Evolutionary conservation across 1,140 invertebrate genomes (phyloP), one percentile per base, ranked within the genome.

Genomic region (Aleiodes sp.): DNA sequence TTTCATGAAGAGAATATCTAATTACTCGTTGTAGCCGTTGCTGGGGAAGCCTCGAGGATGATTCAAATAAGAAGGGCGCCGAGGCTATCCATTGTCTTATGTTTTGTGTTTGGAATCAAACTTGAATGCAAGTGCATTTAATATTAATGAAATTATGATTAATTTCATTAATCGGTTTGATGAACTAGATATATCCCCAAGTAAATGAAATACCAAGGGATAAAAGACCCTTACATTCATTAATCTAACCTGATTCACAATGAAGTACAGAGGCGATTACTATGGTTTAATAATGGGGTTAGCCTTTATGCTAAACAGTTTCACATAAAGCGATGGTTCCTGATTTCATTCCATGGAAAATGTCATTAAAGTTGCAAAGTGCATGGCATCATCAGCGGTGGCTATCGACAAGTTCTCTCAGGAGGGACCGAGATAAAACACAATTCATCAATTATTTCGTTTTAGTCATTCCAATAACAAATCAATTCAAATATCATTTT

Each of bases 331-430:
- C 46, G 35, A 43, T 43, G 62, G 24, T 56, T 59, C 24, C 21
- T 19, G 12, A 35, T 12, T 33, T 24, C 33, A 65, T 35, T 64
- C 37, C 37, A 68, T 29, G 41, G 35, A n/a, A 73, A 77, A 76
- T 57, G 52, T 68, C 62, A 72, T 75, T 78, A 76, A 74, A 21
- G 62, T 37, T 56, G 21, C 63, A 72, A 75, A 77, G 68, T 74
- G 71, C 71, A n/a, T n/a, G n/a, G n/a, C n/a, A 71, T 63, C 71
- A 31, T 52, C 46, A 24, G 46, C 12, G 19, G 2, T 4, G 46
- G 21, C 26, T 8, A 52, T 52, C 46, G 16, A 24, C 46, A 24
- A 52, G 26, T 3, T 52, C 26, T n/a, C n/a, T n/a, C n/a, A n/a
- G n/a, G n/a, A n/a, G n/a, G n/a, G n/a, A n/a, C n/a, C n/a, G n/a